These are phyloP conservation scores for Takifugu flavidus DNA, from an alignment of 2,113 vertebrate species.

Conservation along the genomic window DNA sequence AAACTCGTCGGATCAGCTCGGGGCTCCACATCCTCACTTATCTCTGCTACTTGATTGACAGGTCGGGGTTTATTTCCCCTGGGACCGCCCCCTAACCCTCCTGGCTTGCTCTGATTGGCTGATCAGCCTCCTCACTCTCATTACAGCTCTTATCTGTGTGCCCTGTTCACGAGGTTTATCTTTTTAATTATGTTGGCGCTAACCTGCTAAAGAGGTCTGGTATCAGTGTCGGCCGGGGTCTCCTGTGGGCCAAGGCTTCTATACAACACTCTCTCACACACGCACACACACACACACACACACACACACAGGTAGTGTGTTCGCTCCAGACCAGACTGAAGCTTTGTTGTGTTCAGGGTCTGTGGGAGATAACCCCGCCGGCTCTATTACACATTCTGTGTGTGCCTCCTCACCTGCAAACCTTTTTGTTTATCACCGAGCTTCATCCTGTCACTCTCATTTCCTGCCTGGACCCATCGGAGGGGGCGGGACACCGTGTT, in stretches of 20 bases:
- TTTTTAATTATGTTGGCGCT: slow-evolving; percentile 69
- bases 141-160: slow-evolving; percentile 65
- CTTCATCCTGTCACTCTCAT: slow-evolving; percentile 8
- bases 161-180: slow-evolving; percentile 67
- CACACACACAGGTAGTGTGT: slow-evolving; percentile 20
- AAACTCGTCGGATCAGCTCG: not conserved
- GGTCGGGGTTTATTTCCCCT: slow-evolving; percentile 64
- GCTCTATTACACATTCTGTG: slow-evolving; percentile 31
- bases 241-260: slow-evolving; percentile 44
- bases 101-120: slow-evolving; percentile 44
- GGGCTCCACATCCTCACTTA: slow-evolving; percentile 50
- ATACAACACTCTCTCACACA: slow-evolving; percentile 22
- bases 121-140: slow-evolving; percentile 47
- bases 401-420: slow-evolving; percentile 14
- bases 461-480: not conserved
- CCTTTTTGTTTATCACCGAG: not conserved
- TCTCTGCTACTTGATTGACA: slow-evolving; percentile 61
- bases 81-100: slow-evolving; percentile 42
- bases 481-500: not conserved
- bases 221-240: slow-evolving; percentile 47
- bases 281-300: slow-evolving; percentile 14
- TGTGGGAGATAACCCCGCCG: slow-evolving; percentile 43
- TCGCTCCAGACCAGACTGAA: slow-evolving; percentile 25
- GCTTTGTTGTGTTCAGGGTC: slow-evolving; percentile 45
- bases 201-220: slow-evolving; percentile 57